phyloP scores from a whole-genome alignment of 37 sponge, comb jelly and placozoan genomes.

The Cliona cf. orientalis region DNA sequence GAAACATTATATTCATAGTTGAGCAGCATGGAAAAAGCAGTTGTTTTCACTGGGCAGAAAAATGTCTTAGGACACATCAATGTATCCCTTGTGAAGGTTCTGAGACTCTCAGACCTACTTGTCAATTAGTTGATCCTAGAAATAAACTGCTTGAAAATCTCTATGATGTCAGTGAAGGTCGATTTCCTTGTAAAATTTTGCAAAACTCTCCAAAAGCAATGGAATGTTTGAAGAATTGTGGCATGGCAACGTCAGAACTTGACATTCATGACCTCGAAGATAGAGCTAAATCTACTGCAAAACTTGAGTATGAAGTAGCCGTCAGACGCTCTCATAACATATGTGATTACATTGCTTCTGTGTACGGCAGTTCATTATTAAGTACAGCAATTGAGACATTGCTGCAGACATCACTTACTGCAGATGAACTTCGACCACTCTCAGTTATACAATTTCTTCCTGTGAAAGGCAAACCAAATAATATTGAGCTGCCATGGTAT shows the following conservation, averaged over 20 bases:
- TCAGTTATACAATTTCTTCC: conserved; percentile 39
- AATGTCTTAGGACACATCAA: conserved; percentile 2
- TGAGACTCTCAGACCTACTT: not conserved
- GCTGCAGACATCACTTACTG: not conserved
- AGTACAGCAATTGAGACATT: too few species aligned
- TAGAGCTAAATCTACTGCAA: conserved; percentile 30
- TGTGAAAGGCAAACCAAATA: conserved; percentile 12
- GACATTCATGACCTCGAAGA: conserved; percentile 28
- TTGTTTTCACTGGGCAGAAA: conserved; percentile 35
- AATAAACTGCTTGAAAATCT: conserved; percentile 11
- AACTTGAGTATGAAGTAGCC: not conserved
- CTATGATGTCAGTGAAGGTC: conserved; percentile 39
- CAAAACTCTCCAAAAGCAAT: not conserved
- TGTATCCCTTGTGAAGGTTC: conserved; percentile 35
- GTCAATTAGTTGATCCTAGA: conserved; percentile 39
- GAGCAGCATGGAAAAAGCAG: conserved; percentile 6
- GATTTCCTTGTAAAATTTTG: conserved; percentile 47
- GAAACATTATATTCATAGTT: conserved; percentile 30
- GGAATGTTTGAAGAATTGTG: conserved; percentile 9
- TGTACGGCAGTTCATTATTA: conserved; percentile 1
- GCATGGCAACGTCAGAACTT: conserved; percentile 48
- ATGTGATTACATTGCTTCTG: conserved; percentile 12
- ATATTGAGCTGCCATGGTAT: conserved; percentile 49
- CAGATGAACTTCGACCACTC: conserved; percentile 14
- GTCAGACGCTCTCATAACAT: conserved; percentile 13